Conservation (phyloP, 37 sponge, comb jelly and placozoan genomes). For the Aplysina aerophoba region DNA sequence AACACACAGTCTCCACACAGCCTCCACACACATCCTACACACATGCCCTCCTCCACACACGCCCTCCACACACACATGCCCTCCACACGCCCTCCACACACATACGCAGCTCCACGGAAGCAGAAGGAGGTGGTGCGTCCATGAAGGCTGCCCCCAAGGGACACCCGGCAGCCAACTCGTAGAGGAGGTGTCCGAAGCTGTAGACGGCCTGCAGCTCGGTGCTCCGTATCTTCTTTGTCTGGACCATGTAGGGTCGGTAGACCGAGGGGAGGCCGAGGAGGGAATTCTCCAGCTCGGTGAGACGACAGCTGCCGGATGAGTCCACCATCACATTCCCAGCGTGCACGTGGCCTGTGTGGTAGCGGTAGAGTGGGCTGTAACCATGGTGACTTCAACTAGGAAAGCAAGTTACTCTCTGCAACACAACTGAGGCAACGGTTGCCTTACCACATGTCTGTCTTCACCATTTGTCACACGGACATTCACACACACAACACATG, state of each 20-base stretch:
- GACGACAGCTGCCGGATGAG: constrained; percentile 45
- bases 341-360: constrained; percentile 66
- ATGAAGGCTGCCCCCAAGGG: constrained; percentile 49
- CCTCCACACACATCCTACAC: background rate
- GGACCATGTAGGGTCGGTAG: constrained; percentile 54
- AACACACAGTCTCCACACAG: background rate
- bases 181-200: constrained; percentile 87
- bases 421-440: background rate
- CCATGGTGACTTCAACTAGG: too few species aligned
- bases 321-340: constrained; percentile 82
- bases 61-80: too few species aligned
- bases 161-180: constrained; percentile 74
- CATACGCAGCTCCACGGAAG: background rate
- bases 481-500: background rate
- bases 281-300: constrained; percentile 79
- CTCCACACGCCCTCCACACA: too few species aligned
- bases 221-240: constrained; percentile 21
- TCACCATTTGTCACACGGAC: background rate
- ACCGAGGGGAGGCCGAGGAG: constrained; percentile 66
- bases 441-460: background rate
- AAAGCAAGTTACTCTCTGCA: background rate
- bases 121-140: constrained; percentile 30
- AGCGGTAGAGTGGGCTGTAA: background rate
- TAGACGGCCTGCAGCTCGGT: constrained; percentile 60
- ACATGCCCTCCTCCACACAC: too few species aligned